A percentile compares a stretch with the other conserved stretches of the same genome.
These are phyloP conservation scores for Hemithea aestivaria DNA, from an alignment of 2,888 invertebrate species.

Conservation along the genomic window DNA sequence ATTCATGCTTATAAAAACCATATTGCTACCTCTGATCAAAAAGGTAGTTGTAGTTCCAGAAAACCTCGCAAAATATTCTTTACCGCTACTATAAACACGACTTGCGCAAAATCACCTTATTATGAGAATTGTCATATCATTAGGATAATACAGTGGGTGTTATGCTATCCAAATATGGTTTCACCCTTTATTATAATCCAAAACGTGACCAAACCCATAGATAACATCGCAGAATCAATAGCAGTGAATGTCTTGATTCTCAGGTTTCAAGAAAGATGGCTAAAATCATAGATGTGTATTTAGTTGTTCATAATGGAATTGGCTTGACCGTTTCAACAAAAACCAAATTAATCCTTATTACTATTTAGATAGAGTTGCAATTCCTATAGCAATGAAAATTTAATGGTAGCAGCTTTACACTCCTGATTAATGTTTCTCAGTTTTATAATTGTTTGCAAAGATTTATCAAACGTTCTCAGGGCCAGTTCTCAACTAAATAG, in stretches of 20 bases:
- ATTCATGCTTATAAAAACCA: no score
- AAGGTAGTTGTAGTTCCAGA: no score
- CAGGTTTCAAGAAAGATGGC: conserved; percentile 13
- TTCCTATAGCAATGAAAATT: no score
- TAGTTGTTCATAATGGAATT: conserved; percentile 7
- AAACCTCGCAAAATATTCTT: no score
- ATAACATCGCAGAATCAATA: conserved; percentile 24
- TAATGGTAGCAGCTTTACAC: no score
- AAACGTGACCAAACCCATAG: conserved; percentile 38
- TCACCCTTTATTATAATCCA: conserved; percentile 35
- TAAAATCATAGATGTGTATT: conserved; percentile 11
- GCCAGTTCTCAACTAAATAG: no score
- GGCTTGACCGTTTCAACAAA: conserved; percentile 1
- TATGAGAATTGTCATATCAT: conserved; percentile 25
- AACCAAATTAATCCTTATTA: background rate
- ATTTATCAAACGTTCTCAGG: no score
- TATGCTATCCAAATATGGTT: conserved; percentile 30
- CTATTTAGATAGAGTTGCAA: background rate
- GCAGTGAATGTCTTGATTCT: conserved; percentile 16
- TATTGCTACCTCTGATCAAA: no score
- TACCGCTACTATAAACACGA: conserved; percentile 13
- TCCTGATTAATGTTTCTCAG: no score
- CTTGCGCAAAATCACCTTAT: conserved; percentile 16
- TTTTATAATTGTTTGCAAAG: no score
- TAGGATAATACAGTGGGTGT: conserved; percentile 23